Conservation (phyloP, 1,140 invertebrate species). For the Drosophila truncata region DNA sequence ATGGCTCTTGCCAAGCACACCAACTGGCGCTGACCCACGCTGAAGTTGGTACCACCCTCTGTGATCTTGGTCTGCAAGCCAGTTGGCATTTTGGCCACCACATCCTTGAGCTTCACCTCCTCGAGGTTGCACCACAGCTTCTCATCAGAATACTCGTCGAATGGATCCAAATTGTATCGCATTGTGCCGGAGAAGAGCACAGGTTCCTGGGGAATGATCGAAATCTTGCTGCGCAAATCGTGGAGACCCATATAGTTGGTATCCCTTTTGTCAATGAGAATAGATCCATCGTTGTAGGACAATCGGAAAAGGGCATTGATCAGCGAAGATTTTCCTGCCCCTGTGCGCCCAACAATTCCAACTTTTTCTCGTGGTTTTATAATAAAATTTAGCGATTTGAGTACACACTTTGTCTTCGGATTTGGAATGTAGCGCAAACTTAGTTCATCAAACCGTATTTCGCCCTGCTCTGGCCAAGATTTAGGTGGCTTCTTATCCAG, state of each 20-base stretch:
- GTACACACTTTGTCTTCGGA: conserved; percentile 87
- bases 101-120: conserved; percentile 90
- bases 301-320: conserved; percentile 92
- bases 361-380: conserved; percentile 89
- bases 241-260: conserved; percentile 88
- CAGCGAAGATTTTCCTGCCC: conserved; percentile 90
- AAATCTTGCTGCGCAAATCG: conserved; percentile 91
- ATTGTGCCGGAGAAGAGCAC: conserved; percentile 93
- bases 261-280: conserved; percentile 90
- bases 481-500: conserved; percentile 88
- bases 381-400: conserved; percentile 88
- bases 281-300: conserved; percentile 89
- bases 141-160: conserved; percentile 91
- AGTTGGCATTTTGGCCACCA: conserved; percentile 87
- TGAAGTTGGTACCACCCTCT: conserved; percentile 92
- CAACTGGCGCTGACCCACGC: conserved; percentile 93
- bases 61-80: conserved; percentile 90
- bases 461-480: conserved; percentile 90
- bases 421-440: conserved; percentile 88
- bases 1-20: conserved; percentile 93
- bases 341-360: conserved; percentile 93
- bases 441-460: conserved; percentile 89
- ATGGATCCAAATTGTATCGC: conserved; percentile 95
- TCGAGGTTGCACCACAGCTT: conserved; percentile 93
- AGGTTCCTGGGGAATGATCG: conserved; percentile 96